Evolutionary conservation across 64 coral and sea anemone species (phyloP).

Genomic region (Cladopsammia gracilis): DNA sequence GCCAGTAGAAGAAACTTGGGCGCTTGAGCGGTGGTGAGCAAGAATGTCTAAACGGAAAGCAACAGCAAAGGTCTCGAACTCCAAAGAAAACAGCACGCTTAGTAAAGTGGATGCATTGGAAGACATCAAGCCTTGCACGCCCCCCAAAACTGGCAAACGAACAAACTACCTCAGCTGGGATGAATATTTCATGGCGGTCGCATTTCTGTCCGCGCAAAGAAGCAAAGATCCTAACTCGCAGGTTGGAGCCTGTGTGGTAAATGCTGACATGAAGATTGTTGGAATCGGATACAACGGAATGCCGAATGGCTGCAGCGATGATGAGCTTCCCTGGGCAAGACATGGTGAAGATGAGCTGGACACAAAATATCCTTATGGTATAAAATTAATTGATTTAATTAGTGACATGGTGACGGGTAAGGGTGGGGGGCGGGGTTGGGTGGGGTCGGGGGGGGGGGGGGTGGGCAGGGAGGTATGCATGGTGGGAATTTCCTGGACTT

Average conservation of each 20-base stretch:
- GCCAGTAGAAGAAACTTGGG: too few species aligned
- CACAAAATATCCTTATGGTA: constrained; percentile 96
- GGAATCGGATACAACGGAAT: constrained; percentile 99
- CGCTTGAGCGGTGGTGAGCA: not conserved
- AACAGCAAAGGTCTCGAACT: too few species aligned
- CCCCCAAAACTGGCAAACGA: constrained; percentile 45
- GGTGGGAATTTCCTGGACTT: too few species aligned
- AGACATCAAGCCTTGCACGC: not conserved
- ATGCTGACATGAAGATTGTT: constrained; percentile 86
- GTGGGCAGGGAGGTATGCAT: too few species aligned
- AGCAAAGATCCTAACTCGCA: constrained; percentile 93
- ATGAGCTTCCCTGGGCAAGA: constrained; percentile 86
- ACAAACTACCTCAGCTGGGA: constrained; percentile 88
- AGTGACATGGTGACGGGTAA: too few species aligned
- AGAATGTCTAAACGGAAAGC: not conserved
- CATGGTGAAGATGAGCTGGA: constrained; percentile 76
- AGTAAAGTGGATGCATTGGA: not conserved
- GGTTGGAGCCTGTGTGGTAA: constrained; percentile 94
- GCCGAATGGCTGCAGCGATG: constrained; percentile 95
- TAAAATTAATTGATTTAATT: not conserved
- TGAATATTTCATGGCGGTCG: constrained; percentile 97
- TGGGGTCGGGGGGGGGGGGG: too few species aligned
- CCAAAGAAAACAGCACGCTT: not conserved
- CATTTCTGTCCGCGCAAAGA: constrained; percentile 92
- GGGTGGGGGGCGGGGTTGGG: too few species aligned